A percentile compares a stretch with the other conserved stretches of the same genome.
Evolutionary conservation across 2,888 invertebrate genomes (phyloP).

Genomic region (Sympetrum striolatum): DNA sequence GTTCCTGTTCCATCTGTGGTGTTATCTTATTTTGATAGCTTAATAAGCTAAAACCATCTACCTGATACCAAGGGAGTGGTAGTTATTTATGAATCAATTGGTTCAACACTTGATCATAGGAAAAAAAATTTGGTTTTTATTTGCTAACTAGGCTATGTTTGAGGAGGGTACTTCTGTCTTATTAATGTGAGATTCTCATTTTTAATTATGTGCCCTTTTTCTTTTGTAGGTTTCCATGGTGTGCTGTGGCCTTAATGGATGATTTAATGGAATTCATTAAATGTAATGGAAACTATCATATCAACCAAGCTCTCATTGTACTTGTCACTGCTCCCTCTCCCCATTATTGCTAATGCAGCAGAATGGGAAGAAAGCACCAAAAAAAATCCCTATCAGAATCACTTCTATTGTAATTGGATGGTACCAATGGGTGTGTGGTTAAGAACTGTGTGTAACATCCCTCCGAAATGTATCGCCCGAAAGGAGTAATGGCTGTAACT

Average conservation of each 20-base stretch:
- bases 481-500: background rate
- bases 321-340: constrained; percentile 38
- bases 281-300: constrained; percentile 34
- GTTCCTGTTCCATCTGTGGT: too few species aligned
- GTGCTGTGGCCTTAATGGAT: constrained; percentile 33
- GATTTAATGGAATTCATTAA: constrained; percentile 27
- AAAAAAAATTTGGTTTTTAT: too few species aligned
- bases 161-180: background rate
- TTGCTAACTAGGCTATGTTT: background rate
- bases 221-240: constrained; percentile 5
- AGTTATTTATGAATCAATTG: too few species aligned
- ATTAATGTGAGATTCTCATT: background rate
- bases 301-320: constrained; percentile 31
- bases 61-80: too few species aligned
- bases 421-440: constrained; percentile 5
- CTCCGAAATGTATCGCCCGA: constrained; percentile 18
- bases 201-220: background rate
- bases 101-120: too few species aligned
- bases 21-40: too few species aligned
- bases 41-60: too few species aligned
- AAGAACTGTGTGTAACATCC: constrained; percentile 2
- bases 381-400: constrained; percentile 22
- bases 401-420: constrained; percentile 1
- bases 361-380: constrained; percentile 34
- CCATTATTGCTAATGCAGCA: constrained; percentile 9